Evolutionary conservation across 92 coral and sea anemone species (phyloP).

Genomic region (Palythoa grandis): DNA sequence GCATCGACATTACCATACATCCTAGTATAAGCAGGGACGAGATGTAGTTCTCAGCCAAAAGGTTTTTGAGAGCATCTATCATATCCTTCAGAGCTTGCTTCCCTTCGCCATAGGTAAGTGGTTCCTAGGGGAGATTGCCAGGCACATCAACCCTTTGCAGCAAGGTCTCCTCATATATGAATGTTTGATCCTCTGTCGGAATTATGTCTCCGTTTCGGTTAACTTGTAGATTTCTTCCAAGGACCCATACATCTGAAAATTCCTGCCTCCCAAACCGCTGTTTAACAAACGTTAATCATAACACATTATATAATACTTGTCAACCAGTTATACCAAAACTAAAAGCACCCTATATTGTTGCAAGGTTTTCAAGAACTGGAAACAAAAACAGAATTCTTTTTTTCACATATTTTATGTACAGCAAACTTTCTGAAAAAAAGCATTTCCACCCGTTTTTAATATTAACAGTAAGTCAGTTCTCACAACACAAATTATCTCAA

Average conservation of each 20-base stretch:
- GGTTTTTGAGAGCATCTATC: conserved; percentile 37
- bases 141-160: conserved; percentile 11
- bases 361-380: too few species aligned
- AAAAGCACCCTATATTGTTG: too few species aligned
- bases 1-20: not conserved
- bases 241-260: conserved; percentile 33
- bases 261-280: conserved; percentile 18
- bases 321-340: too few species aligned
- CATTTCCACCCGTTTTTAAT: too few species aligned
- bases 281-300: not conserved
- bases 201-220: not conserved
- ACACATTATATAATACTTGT: too few species aligned
- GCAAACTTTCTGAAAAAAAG: too few species aligned
- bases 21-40: conserved; percentile 39
- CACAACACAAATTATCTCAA: too few species aligned
- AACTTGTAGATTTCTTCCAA: not conserved
- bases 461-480: too few species aligned
- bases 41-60: conserved; percentile 32
- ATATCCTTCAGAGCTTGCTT: not conserved
- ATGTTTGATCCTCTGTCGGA: not conserved
- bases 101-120: not conserved
- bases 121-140: not conserved
- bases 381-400: too few species aligned
- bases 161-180: conserved; percentile 12
- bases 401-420: too few species aligned